These are phyloP conservation scores for Trypoxylon attenuatum DNA, from an alignment of 2,888 invertebrate genomes.

Conservation along the genomic window DNA sequence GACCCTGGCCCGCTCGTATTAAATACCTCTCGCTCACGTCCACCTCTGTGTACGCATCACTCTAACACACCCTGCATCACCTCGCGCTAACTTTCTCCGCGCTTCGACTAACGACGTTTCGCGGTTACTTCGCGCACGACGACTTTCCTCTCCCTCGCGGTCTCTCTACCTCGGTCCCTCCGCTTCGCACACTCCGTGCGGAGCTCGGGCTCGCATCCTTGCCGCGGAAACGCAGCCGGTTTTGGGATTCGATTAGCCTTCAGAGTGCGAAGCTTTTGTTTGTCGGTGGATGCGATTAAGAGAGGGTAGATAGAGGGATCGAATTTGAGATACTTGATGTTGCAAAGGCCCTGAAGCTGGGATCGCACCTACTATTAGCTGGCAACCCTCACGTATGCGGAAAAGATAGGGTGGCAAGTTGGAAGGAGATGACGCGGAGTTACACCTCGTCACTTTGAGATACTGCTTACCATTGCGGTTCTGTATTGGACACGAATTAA, in stretches of 20 bases:
- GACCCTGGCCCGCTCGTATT: neutral
- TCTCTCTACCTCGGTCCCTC: neutral
- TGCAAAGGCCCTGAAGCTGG: too few relatives aligned
- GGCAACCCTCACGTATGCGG: too few relatives aligned
- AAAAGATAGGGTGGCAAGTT: neutral
- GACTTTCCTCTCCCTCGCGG: neutral
- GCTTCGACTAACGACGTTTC: constrained; percentile 12
- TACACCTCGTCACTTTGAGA: too few relatives aligned
- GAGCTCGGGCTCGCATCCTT: neutral
- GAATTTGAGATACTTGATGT: too few relatives aligned
- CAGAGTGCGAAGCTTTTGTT: too few relatives aligned
- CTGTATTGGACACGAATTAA: too few relatives aligned
- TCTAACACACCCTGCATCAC: constrained; percentile 26
- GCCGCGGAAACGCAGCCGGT: neutral
- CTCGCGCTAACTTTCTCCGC: constrained; percentile 36
- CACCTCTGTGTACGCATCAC: neutral
- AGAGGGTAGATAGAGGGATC: too few relatives aligned
- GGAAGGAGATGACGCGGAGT: neutral
- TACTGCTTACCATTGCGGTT: too few relatives aligned
- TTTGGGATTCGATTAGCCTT: neutral
- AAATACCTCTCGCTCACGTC: neutral
- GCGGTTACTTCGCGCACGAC: neutral
- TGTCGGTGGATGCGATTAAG: too few relatives aligned
- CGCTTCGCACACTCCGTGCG: constrained; percentile 10
- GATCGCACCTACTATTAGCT: too few relatives aligned